Evolutionary conservation across 2,888 invertebrate species (phyloP), one percentile per base, ranked within the genome.

Genomic region (Coleophora flavipennella): DNA sequence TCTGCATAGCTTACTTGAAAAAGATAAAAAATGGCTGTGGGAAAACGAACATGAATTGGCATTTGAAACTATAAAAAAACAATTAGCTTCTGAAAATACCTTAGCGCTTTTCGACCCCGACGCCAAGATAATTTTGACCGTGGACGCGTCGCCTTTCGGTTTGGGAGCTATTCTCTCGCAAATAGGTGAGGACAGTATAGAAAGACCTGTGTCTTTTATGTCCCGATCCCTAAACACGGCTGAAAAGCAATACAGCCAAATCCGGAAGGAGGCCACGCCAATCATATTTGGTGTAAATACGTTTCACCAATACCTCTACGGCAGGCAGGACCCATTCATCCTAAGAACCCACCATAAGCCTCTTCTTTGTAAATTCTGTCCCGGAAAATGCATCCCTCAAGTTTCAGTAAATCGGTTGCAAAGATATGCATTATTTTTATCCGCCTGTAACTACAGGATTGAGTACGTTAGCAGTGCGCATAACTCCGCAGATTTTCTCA

Each of bases 181-280:
- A 29, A 29, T 4, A n/a, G 4, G 29, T n/a, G 10, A 29, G 4
- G 7, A 10, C 10, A 10, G 29, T 4, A 7, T 8, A 11, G 10
- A 29, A 29, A 10, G 29, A 9, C 29, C 7, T 7, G 3, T 29
- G 10, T n/a, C 10, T 7, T 4, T 9, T 29, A 4, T 29, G 37
- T 42, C 31, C 34, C 12, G 51, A 4, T 46, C 48, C 1, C 26
- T 52, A 12, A 34, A 43, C 8, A 35, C 33, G 0, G 44, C 43
- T 31, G 49, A 51, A 28, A 31, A 33, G 13, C 46, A 46, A n/a
- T n/a, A n/a, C n/a, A n/a, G n/a, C n/a, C n/a, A n/a, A n/a, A n/a
- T n/a, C n/a, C n/a, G n/a, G n/a, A 49, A 29, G n/a, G 51, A 51
- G 34, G 51, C 49, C 1, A 41, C 45, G 11, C 43, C 48, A n/a